A percentile compares a stretch with the other conserved stretches of the same genome.
phyloP scores from a whole-genome alignment of 1,140 invertebrate species.

The Euglossa dilemma region DNA sequence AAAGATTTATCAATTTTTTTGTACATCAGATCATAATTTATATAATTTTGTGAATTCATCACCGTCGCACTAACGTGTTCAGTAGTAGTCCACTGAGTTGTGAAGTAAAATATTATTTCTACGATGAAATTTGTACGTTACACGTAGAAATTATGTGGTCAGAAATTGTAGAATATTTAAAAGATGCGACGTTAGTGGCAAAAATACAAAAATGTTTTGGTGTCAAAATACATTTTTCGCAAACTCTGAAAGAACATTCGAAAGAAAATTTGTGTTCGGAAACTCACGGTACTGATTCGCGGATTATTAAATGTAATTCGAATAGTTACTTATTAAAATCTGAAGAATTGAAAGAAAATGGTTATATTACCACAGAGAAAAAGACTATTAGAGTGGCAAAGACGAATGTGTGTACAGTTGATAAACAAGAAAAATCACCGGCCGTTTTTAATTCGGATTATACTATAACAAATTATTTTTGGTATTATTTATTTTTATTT shows the following conservation, averaged over 20 bases:
- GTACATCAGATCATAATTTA: background rate
- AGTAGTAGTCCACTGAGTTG: background rate
- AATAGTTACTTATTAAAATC: background rate
- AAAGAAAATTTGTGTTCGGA: slow-evolving; percentile 67
- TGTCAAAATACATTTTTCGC: slow-evolving; percentile 81
- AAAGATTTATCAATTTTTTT: too few relatives aligned
- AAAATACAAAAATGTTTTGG: slow-evolving; percentile 89
- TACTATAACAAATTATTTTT: slow-evolving; percentile 90
- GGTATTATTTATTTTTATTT: slow-evolving; percentile 93
- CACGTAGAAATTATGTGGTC: slow-evolving; percentile 67
- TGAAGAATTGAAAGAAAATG: slow-evolving; percentile 56
- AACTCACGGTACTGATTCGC: slow-evolving; percentile 67
- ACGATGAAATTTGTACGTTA: slow-evolving; percentile 14
- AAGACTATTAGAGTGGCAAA: slow-evolving; percentile 22
- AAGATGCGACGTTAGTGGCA: slow-evolving; percentile 87
- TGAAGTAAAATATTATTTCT: slow-evolving; percentile 9
- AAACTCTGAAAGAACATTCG: slow-evolving; percentile 71
- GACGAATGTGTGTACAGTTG: slow-evolving; percentile 18
- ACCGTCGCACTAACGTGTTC: too few relatives aligned
- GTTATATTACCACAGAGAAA: slow-evolving; percentile 13
- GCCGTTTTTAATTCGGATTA: slow-evolving; percentile 62
- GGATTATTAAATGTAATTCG: slow-evolving; percentile 68
- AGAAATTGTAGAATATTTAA: slow-evolving; percentile 84
- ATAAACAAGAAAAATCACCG: slow-evolving; percentile 11
- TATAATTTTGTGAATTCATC: background rate